A percentile compares a stretch with the other conserved stretches of the same genome.
phyloP scores from a whole-genome alignment of 2,113 vertebrate genomes.

The Microtus richardsoni region DNA sequence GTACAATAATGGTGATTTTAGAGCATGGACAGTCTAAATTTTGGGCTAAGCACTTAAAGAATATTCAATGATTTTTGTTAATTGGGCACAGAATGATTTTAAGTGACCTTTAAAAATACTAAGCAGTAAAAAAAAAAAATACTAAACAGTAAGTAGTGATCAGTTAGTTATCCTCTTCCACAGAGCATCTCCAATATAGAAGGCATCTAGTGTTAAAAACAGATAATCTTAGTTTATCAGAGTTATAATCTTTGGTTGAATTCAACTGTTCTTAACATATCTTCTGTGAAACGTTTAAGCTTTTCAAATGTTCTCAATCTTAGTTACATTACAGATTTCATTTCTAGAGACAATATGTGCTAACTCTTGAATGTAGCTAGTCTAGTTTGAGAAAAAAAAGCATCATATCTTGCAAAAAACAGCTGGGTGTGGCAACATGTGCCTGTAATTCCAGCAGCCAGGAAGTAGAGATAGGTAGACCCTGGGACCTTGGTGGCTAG shows the following conservation, averaged over 20 bases:
- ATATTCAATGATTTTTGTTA: background rate
- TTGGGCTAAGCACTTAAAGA: background rate
- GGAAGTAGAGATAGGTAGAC: background rate
- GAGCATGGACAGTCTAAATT: background rate
- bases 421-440: no score
- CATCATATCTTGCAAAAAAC: background rate
- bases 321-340: background rate
- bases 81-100: background rate
- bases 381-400: background rate
- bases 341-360: background rate
- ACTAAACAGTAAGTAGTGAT: background rate
- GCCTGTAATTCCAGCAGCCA: background rate
- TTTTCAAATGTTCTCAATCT: background rate
- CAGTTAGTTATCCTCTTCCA: background rate
- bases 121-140: background rate
- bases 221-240: conserved; percentile 26
- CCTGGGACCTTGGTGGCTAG: background rate
- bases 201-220: background rate
- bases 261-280: background rate
- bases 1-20: background rate
- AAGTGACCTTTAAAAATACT: background rate
- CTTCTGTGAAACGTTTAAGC: background rate
- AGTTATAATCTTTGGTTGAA: background rate
- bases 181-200: background rate
- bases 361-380: conserved; percentile 14